Base-by-base conservation (phyloP, 2,888 invertebrate species). In the Noctua janthe region DNA sequence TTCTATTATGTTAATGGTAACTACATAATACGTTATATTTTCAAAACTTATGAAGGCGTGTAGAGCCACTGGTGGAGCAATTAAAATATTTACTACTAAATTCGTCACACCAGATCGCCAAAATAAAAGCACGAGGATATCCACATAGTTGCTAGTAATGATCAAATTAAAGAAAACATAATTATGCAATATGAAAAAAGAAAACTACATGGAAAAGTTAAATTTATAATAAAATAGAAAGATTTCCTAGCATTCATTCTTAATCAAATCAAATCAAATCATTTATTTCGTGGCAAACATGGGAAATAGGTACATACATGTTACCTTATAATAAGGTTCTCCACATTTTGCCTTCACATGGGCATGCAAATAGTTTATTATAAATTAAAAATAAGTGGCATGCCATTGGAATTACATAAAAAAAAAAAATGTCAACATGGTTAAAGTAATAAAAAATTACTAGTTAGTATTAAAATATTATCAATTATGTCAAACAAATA, bases 11-110 rank as follows among this genome's bases (percentile, higher is more conserved):
- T 10, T 66, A 66, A 81, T 71, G 43, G 23, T 74, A 47, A 71
- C 8, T 43, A 72, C 35, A 51, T 71, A 71, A 80, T 5, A 13
- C 29, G 23, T 10, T 10, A 69, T 15, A 39, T 84, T 69, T 78
- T 67, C 0, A 7, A 11, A 69, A 35, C n/a, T 35, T 20, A 29
- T 47, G 17, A 35, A 51, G 29, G 10, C 51, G 17, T 77, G 23
- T 10, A 69, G 47, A 47, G 15, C 3, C 49, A 51, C n/a, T 3
- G 15, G 10, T 81, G 15, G 35, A 43, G 29, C 59, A 76, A 47
- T 64, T 64, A 35, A 43, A 43, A 62, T 51, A 71, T 71, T 39
- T 35, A 64, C 2, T 13, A 35, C 35, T 47, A 23, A 23, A 7
- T 17, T 81, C n/a, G 8, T 49, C 54, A 49, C 11, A 39, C 35